A percentile compares a stretch with the other conserved stretches of the same genome.
phyloP scores from a whole-genome alignment of 2,888 invertebrate species.

The Monopis laevigella region DNA sequence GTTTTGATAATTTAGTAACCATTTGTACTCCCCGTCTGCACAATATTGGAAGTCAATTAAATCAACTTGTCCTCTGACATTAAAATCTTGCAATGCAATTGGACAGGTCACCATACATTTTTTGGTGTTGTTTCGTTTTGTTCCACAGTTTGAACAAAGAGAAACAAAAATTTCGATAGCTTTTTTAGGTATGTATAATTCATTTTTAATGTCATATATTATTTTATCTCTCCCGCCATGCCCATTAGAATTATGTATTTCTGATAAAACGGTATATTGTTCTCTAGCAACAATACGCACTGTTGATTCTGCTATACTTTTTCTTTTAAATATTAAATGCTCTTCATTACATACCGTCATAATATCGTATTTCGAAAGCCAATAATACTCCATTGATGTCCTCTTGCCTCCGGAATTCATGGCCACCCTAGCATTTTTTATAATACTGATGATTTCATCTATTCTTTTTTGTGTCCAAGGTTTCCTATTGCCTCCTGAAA shows the following conservation, averaged over 20 bases:
- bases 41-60: constrained; percentile 24
- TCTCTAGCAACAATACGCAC: constrained; percentile 13
- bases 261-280: too few species aligned
- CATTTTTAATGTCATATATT: not conserved
- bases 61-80: constrained; percentile 23
- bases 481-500: not conserved
- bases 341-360: constrained; percentile 10
- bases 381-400: constrained; percentile 7
- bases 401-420: not conserved
- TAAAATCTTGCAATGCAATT: constrained; percentile 23
- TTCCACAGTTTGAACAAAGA: too few species aligned
- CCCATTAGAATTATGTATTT: constrained; percentile 15
- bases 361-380: constrained; percentile 14
- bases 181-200: too few species aligned
- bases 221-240: constrained; percentile 1
- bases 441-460: constrained; percentile 4
- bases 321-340: constrained; percentile 14
- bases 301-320: constrained; percentile 12
- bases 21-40: constrained; percentile 24
- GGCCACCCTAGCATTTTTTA: constrained; percentile 5
- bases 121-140: too few species aligned
- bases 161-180: too few species aligned
- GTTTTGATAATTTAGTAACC: constrained; percentile 25
- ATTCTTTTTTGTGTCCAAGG: constrained; percentile 10
- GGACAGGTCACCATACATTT: too few species aligned